Evolutionary conservation across 2,113 vertebrate species (phyloP), one percentile per base, ranked within the genome.

Genomic region (Leptobrachium ailaonicum): DNA sequence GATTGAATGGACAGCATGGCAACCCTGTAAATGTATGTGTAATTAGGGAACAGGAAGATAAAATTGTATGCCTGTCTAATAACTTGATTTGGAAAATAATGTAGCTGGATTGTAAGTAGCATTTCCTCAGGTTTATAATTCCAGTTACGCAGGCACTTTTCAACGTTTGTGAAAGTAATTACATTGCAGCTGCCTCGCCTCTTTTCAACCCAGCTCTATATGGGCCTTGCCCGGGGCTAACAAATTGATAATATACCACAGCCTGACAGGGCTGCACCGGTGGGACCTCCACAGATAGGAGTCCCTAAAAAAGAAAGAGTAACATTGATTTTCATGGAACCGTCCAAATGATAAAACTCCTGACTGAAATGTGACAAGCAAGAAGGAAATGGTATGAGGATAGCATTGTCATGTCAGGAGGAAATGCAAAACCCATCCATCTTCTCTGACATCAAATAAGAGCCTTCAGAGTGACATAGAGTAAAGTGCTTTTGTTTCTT

Each of bases 281-380:
- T 75, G 79, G 79, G 79, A 81, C 72, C 72, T 81, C 72, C 64
- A 14, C 20, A 81, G 72, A 75, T n/a, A 75, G 71, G 53, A 80
- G 71, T 67, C 71, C 71, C 66, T 69, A 72, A 68, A 81, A 81
- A 81, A 74, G 53, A 81, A 81, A 74, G 64, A 69, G 43, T 56
- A 81, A 75, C 79, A 74, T 81, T 81, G 71, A 81, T 81, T 81
- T 80, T 81, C 75, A 81, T 81, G 32, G 67, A 75, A 81, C 71
- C 42, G 56, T 75, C 76, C 42, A 69, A 62, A 75, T 75, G 78
- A 80, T 73, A 80, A 80, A 73, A 73, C 63, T 68, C 12, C 78
- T 74, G 78, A 80, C 63, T 58, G 78, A 67, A 80, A 67, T 80
- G 71, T 80, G 78, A 80, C 78, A 80, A 74, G 78, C n/a, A 45